phyloP scores from a whole-genome alignment of 2,113 vertebrate species.

The Pseudopipra pipra region DNA sequence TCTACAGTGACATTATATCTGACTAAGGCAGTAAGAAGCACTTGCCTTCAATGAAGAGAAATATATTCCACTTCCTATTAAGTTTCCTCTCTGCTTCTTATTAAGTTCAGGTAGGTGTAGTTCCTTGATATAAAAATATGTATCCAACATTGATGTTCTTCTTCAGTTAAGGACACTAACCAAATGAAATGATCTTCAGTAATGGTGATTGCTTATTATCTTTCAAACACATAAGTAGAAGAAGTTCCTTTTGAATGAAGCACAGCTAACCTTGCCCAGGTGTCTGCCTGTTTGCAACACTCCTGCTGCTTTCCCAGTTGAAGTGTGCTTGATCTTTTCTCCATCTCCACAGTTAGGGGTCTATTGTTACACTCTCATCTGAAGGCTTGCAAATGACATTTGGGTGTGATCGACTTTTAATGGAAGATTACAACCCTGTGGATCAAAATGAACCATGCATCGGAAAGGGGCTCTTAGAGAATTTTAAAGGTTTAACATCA shows the following conservation, averaged over 20 bases:
- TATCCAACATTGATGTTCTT: constrained; percentile 23
- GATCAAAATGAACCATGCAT: constrained; percentile 67
- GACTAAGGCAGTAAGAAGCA: constrained; percentile 44
- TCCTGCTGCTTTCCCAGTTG: constrained; percentile 49
- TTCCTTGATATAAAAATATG: constrained; percentile 39
- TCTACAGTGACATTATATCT: constrained; percentile 44
- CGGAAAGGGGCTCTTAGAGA: constrained; percentile 53
- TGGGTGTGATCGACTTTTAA: constrained; percentile 66
- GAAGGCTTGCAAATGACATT: constrained; percentile 68
- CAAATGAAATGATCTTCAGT: constrained; percentile 14
- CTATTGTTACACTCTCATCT: constrained; percentile 64
- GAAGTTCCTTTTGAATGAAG: constrained; percentile 30
- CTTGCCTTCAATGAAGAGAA: constrained; percentile 7
- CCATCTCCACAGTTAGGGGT: constrained; percentile 41
- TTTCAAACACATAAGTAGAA: background rate
- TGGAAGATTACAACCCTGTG: constrained; percentile 60
- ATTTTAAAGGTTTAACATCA: constrained; percentile 66
- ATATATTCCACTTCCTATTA: constrained; percentile 43
- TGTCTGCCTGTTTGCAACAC: constrained; percentile 25
- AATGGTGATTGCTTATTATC: background rate
- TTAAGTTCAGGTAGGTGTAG: constrained; percentile 6
- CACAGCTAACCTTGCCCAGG: constrained; percentile 51
- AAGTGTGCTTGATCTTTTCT: constrained; percentile 69
- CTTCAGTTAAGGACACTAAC: constrained; percentile 1
- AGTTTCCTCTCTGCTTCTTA: constrained; percentile 15